Evolutionary conservation across 2,888 invertebrate species (phyloP).

Genomic region (Ennomos fuscantarius): DNA sequence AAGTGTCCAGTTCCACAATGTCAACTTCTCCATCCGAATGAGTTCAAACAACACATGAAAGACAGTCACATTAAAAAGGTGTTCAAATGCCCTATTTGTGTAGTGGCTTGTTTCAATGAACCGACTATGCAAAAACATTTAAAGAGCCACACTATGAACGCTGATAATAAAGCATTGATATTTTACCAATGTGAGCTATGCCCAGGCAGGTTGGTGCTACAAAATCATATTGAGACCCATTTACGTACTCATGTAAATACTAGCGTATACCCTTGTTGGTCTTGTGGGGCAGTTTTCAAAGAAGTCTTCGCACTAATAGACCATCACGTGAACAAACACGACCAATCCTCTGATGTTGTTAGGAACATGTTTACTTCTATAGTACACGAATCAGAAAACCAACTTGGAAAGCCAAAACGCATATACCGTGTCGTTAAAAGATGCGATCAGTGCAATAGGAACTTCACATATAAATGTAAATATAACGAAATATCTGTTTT

Average conservation of each 20-base stretch:
- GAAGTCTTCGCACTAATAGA: conserved; percentile 52
- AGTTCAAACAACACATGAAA: conserved; percentile 77
- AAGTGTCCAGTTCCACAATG: conserved; percentile 66
- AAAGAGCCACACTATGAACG: conserved; percentile 44
- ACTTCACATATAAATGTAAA: conserved; percentile 67
- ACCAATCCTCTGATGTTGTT: conserved; percentile 35
- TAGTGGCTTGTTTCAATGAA: conserved; percentile 68
- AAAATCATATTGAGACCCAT: conserved; percentile 64
- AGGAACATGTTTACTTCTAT: conserved; percentile 39
- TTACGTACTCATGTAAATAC: conserved; percentile 55
- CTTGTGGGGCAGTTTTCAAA: conserved; percentile 58
- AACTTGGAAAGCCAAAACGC: conserved; percentile 31
- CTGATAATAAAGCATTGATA: conserved; percentile 45
- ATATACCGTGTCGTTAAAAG: conserved; percentile 65
- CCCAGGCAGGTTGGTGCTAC: conserved; percentile 65
- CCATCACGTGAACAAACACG: conserved; percentile 61
- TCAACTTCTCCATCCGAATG: conserved; percentile 73
- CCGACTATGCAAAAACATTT: conserved; percentile 68
- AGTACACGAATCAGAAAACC: conserved; percentile 35
- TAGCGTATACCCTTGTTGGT: conserved; percentile 68
- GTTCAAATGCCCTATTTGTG: conserved; percentile 73
- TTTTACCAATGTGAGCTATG: conserved; percentile 73
- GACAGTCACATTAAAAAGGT: conserved; percentile 71
- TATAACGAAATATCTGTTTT: conserved; percentile 60
- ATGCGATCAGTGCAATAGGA: conserved; percentile 66